A percentile compares a stretch with the other conserved stretches of the same genome.
phyloP scores from a whole-genome alignment of 2,113 vertebrate genomes.

The Cyanistes caeruleus region DNA sequence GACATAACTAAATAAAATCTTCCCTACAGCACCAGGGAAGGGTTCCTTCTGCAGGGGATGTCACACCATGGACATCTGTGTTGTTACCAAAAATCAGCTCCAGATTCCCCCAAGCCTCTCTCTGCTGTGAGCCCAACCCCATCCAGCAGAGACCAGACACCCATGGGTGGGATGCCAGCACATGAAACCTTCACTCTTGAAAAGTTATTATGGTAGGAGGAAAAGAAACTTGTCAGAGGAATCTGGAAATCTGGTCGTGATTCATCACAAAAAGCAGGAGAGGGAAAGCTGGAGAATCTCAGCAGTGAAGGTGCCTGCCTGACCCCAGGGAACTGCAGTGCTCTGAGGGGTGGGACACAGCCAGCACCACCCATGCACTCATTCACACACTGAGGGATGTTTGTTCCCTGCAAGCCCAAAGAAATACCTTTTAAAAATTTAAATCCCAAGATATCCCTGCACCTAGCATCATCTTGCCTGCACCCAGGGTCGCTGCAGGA shows the following conservation, averaged over 20 bases:
- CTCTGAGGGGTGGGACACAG: background rate
- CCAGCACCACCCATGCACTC: background rate
- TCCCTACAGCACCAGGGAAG: background rate
- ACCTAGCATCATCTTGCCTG: background rate
- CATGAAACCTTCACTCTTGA: background rate
- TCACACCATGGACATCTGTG: rapidly evolving
- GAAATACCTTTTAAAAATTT: background rate
- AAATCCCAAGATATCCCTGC: background rate
- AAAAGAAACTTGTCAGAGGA: background rate
- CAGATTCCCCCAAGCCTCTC: background rate
- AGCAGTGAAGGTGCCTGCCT: background rate
- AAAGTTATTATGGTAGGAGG: background rate
- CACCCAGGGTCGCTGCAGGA: background rate
- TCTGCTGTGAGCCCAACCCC: rapidly evolving
- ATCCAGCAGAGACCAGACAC: background rate
- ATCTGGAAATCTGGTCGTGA: background rate
- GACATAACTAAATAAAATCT: background rate
- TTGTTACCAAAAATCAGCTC: background rate
- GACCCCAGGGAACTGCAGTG: background rate
- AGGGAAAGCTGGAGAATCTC: background rate
- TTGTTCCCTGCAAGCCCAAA: background rate
- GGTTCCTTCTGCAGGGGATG: background rate
- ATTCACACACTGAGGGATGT: background rate
- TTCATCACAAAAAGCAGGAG: background rate
- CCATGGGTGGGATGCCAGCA: background rate